Base-by-base conservation (phyloP, 2,113 vertebrate species). In the Plotosus lineatus region DNA sequence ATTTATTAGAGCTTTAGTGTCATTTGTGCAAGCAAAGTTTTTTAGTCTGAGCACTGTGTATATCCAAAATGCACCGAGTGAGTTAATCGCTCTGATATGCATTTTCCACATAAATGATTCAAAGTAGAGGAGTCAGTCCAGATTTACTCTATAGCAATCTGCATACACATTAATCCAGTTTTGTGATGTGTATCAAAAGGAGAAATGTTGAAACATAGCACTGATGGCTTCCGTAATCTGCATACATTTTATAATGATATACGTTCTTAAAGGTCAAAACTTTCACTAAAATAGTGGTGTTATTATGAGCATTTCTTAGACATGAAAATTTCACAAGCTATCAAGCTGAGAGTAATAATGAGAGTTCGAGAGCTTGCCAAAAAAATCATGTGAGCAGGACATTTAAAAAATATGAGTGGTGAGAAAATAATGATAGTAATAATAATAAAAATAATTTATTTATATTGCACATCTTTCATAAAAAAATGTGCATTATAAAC, bases 161-260 rank as follows among this genome's bases (percentile, higher is more conserved):
- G 50, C 72, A 53, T 36, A 51, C 31, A 78, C 26, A 53, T 4
- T 53, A 33, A 28, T 68, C 6, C 26, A 80, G 17, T 38, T 61
- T 36, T n/a, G 31, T 8, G 21, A n/a, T 50, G n/a, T 56, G 31
- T 53, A 23, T 44, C 36, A 46, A 36, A 38, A 33, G 33, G n/a
- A 53, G 55, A 81, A 75, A 33, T 81, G 58, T 58, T 66, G 78
- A 38, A 78, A 48, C 42, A 53, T 55, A 72, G 38, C 40, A 48
- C 15, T 74, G 28, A 68, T 26, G 55, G 12, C 46, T 19, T 66
- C 9, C 23, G 12, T 73, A 46, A 78, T 55, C 55, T 56, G 14
- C 21, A 36, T 44, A 19, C 72, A 72, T 81, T 51, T 2, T 23
- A n/a, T 60, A 33, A 7, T 42, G 53, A 26, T 38, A 11, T 56